Evolutionary conservation across 30 jellyfish, hydroid and myxozoan species (phyloP).

Genomic region (Mastigias papua): DNA sequence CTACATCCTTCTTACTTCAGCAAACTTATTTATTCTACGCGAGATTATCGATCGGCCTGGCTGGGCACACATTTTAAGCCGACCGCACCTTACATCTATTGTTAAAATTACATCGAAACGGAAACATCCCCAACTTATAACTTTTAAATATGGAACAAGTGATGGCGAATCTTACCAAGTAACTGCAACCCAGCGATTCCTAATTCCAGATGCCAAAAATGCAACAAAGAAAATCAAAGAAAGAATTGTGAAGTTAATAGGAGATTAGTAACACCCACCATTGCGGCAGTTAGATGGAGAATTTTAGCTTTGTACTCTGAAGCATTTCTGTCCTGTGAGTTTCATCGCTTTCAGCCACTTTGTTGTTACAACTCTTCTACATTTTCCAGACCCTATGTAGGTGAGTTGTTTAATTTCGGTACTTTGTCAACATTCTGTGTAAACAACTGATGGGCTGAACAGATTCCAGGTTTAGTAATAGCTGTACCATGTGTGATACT

Average conservation of each 20-base stretch:
- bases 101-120: conserved; percentile 97
- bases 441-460: too few species aligned
- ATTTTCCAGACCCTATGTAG: too few species aligned
- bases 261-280: conserved; percentile 26
- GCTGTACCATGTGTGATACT: too few species aligned
- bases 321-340: too few species aligned
- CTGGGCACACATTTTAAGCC: conserved; percentile 97
- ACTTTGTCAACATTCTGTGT: too few species aligned
- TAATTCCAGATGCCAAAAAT: conserved; percentile 93
- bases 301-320: too few species aligned
- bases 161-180: conserved; percentile 93
- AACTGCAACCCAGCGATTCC: conserved; percentile 96
- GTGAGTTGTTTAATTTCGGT: too few species aligned
- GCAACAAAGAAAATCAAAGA: conserved; percentile 95
- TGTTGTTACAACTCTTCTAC: too few species aligned
- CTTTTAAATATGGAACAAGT: conserved; percentile 92
- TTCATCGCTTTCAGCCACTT: too few species aligned
- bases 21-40: conserved; percentile 92
- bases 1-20: conserved; percentile 87
- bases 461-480: too few species aligned
- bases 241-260: conserved; percentile 83
- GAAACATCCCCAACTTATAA: conserved; percentile 96
- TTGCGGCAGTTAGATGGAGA: too few species aligned
- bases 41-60: conserved; percentile 99
- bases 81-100: conserved; percentile 97